Base-by-base conservation (phyloP, 2,113 vertebrate genomes). In the Thymallus thymallus region DNA sequence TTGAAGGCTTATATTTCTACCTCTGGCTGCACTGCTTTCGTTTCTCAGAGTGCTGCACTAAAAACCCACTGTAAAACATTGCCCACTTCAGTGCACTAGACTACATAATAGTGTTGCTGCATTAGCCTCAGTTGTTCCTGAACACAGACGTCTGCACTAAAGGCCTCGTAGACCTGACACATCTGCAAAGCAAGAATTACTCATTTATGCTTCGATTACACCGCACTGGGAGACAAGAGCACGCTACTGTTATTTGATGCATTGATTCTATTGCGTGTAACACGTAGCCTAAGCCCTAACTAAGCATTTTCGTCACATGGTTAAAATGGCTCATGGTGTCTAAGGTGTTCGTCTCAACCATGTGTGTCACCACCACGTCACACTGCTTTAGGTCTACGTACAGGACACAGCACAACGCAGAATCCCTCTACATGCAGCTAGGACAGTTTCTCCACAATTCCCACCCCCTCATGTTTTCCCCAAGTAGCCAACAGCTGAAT, bases 401-500 rank as follows among this genome's bases (percentile, higher is more conserved):
- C 35, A 41, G 35, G 35, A 41, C 35, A 41, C 35, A 41, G 35
- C 35, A 41, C 35, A 12, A 41, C 1, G 48, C 6, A 51, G 48
- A 14, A 51, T 51, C 48, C 48, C 13, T 51, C 48, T 4, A 51
- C 46, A 16, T 48, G 14, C 23, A 48, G 64, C 65, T 71, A 84
- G 67, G 68, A 23, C 20, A 77, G 32, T 2, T 16, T 65, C 18
- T 48, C 30, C 13, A 26, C 45, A 4, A 23, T 14, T 35, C 63
- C 46, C 74, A 45, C 4, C 74, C 67, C 65, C 75, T 29, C 30
- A 62, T 35, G 51, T 51, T 26, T 26, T 48, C 71, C 78, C 71
- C 75, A 71, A 67, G 80, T 29, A 76, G 78, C 75, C 75, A 76
- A 83, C 84, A 90, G 84, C 88, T 87, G 83, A 87, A 78, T 79